Conservation (phyloP, 1,140 invertebrate species). For the Drosophila quadrilineata region DNA sequence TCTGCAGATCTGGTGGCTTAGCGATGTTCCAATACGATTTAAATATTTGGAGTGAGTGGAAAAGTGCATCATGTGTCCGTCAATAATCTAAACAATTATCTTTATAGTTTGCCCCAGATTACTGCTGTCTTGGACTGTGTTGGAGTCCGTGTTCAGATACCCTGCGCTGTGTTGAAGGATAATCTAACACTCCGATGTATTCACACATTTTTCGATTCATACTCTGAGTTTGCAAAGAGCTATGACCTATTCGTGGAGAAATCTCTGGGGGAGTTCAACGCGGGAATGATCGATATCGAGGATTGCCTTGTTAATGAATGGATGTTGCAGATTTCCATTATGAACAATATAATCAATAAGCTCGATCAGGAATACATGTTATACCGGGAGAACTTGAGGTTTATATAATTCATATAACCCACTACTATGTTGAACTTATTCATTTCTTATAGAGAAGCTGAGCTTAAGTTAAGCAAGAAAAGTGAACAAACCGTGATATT, state of each 20-base stretch:
- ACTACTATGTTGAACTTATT: neutral
- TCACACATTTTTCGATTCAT: conserved; percentile 57
- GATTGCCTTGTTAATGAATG: conserved; percentile 58
- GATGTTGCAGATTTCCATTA: conserved; percentile 46
- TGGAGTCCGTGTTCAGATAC: conserved; percentile 47
- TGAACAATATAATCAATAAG: conserved; percentile 23
- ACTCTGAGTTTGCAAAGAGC: conserved; percentile 54
- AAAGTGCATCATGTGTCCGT: neutral
- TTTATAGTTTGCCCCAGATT: conserved; percentile 43
- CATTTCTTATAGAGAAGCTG: neutral
- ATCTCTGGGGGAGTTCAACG: conserved; percentile 16
- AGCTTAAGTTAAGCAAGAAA: neutral
- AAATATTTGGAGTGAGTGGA: conserved; percentile 44
- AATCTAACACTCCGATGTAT: conserved; percentile 60
- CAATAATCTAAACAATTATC: neutral
- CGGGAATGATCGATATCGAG: conserved; percentile 52
- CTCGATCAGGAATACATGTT: conserved; percentile 22
- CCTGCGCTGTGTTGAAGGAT: conserved; percentile 44
- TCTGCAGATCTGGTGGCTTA: conserved; percentile 59
- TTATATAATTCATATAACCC: neutral
- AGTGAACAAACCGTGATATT: neutral
- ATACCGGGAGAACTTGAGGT: conserved; percentile 39
- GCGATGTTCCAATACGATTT: conserved; percentile 59
- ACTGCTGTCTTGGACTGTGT: conserved; percentile 37
- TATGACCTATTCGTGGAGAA: conserved; percentile 1